phyloP scores from a whole-genome alignment of 2,888 invertebrate species.

The Leistus spinibarbis region DNA sequence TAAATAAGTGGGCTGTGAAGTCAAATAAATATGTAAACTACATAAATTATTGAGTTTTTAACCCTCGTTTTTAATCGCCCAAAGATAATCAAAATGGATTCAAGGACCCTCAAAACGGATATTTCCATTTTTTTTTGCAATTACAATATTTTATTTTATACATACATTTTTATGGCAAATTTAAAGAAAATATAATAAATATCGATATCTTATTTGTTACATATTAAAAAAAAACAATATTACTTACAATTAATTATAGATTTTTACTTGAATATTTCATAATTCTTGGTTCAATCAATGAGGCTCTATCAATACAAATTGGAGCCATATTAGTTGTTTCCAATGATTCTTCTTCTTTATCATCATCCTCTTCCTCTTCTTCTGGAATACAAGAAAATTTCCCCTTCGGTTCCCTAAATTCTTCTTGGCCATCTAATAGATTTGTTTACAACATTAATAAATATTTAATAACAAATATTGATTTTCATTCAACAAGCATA shows the following conservation, averaged over 20 bases:
- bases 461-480: constrained; percentile 21
- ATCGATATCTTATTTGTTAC: no score
- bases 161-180: no score
- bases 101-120: no score
- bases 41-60: not conserved
- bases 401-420: constrained; percentile 51
- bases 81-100: no score
- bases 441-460: not conserved
- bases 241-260: not conserved
- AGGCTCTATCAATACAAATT: not conserved
- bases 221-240: no score
- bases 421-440: constrained; percentile 50
- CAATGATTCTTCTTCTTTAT: not conserved
- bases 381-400: constrained; percentile 51
- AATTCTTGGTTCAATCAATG: constrained; percentile 44
- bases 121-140: no score
- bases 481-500: not conserved
- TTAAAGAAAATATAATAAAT: no score
- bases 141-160: no score
- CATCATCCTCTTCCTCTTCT: constrained; percentile 42
- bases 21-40: constrained; percentile 12
- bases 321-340: not conserved
- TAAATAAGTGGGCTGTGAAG: constrained; percentile 34
- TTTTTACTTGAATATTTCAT: constrained; percentile 18
- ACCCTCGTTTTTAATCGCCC: no score